These are phyloP conservation scores for Trachelipus rathkii DNA, from an alignment of 1,140 invertebrate genomes.

Conservation along the genomic window DNA sequence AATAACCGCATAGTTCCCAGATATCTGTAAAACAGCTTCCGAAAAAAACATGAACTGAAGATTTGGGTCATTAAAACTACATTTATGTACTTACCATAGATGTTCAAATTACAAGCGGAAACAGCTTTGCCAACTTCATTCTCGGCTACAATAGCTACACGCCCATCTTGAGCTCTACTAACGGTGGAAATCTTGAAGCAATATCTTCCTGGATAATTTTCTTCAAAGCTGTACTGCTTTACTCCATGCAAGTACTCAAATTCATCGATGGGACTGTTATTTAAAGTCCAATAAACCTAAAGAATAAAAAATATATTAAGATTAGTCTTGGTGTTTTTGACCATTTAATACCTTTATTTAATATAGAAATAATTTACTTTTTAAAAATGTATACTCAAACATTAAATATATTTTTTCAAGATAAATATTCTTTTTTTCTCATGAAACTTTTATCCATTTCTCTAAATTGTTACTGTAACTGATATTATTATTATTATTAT, in stretches of 20 bases:
- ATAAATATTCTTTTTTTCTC: too few species aligned
- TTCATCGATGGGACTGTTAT: conserved; percentile 55
- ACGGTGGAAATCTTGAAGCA: conserved; percentile 34
- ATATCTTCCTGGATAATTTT: conserved; percentile 29
- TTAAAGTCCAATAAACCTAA: conserved; percentile 68
- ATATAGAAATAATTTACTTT: too few species aligned
- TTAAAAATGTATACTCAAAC: too few species aligned
- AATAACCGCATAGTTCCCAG: too few species aligned
- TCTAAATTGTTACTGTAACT: too few species aligned
- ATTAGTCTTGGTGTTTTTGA: background rate
- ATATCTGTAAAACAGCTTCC: too few species aligned
- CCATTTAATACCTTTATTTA: too few species aligned
- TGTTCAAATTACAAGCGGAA: conserved; percentile 59
- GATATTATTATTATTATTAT: too few species aligned
- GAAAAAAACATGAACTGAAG: too few species aligned
- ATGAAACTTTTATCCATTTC: too few species aligned
- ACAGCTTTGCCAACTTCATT: conserved; percentile 67
- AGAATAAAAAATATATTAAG: conserved; percentile 18
- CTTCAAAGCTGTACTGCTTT: conserved; percentile 35
- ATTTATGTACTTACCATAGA: conserved; percentile 51
- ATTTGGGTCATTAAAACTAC: too few species aligned
- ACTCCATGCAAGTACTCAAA: conserved; percentile 40
- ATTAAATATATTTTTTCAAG: too few species aligned
- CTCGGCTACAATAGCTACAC: conserved; percentile 68
- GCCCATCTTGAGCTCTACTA: conserved; percentile 56